Evolutionary conservation across 2,888 invertebrate genomes (phyloP), one percentile per base, ranked within the genome.

Genomic region (Eumerus sabulonum): DNA sequence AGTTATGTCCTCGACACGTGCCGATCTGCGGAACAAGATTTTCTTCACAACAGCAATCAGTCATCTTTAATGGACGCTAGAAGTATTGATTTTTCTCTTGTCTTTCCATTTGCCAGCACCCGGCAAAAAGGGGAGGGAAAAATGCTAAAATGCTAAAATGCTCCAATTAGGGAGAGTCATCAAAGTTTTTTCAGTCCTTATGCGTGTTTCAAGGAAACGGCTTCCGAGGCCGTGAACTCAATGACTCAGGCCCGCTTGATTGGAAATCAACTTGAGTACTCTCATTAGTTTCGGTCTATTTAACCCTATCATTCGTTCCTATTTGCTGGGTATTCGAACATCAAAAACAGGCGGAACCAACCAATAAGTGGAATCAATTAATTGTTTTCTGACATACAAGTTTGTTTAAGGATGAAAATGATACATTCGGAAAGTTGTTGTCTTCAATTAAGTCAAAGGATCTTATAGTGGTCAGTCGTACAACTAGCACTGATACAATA

Each of bases 1-100:
- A 70, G 60, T 70, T 47, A 70, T 70, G 53, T 60, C 27, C 12
- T 18, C 16, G 70, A 45, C 70, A 70, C 70, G 70, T 70, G 70
- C 40, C 53, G 14, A 9, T 44, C 14, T 48, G 56, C 47, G 40
- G 17, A 45, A 38, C 47, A 51, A 60, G 14, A 13, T 13, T 16
- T 44, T 50, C 50, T 44, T 50, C 50, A 40, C n/a, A 27, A 40
- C 45, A 56, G 66, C 47, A 56, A 66, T 66, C 56, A 47, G 38
- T 66, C 56, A 66, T 66, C 56, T 56, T 56, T 19, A 64, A 64
- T 53, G 63, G 53, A 64, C 13, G 45, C 3, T 7, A 54, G 38
- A 18, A 1, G 44, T 18, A 64, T 54, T 64, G 53, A 53, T 45
- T 38, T 63, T 53, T 16, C 1, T 2, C 17, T 45, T 16, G 9